Conservation (phyloP, 1,140 invertebrate species). For the Plodia interpunctella region DNA sequence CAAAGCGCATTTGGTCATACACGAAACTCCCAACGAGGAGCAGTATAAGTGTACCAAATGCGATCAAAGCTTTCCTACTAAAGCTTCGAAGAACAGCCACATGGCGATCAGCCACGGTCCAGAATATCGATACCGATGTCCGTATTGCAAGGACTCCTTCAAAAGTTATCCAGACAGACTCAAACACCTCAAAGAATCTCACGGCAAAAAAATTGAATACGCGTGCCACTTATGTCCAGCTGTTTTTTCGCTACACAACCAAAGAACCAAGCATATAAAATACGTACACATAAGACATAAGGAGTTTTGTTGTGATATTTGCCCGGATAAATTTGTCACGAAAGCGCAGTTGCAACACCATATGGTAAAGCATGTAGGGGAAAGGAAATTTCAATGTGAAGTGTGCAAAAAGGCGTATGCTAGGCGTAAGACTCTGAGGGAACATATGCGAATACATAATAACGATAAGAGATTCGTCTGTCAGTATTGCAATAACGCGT, state of each 20-base stretch:
- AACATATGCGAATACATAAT: conserved; percentile 73
- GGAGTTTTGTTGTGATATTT: conserved; percentile 57
- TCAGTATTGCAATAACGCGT: conserved; percentile 75
- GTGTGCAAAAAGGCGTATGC: conserved; percentile 74
- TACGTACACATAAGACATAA: conserved; percentile 65
- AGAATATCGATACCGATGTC: conserved; percentile 55
- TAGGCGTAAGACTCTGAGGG: conserved; percentile 71
- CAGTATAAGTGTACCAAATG: conserved; percentile 58
- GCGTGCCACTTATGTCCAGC: conserved; percentile 60
- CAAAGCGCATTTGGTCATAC: conserved; percentile 50
- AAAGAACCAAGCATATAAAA: conserved; percentile 63
- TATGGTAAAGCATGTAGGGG: conserved; percentile 50
- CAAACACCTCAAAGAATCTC: conserved; percentile 65
- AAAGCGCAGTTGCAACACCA: conserved; percentile 54
- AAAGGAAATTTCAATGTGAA: conserved; percentile 57
- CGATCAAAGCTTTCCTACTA: conserved; percentile 44
- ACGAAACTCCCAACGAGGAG: conserved; percentile 34
- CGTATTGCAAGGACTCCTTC: conserved; percentile 74
- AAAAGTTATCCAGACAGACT: conserved; percentile 65
- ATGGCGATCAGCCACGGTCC: conserved; percentile 38
- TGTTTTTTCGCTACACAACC: conserved; percentile 55
- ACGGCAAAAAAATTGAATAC: conserved; percentile 57
- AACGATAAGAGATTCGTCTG: conserved; percentile 69
- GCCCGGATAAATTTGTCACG: conserved; percentile 59
- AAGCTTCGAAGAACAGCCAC: conserved; percentile 42